Evolutionary conservation across 2,797 vertebrate species (phyloP).

Genomic region (Podarcis lilfordi): DNA sequence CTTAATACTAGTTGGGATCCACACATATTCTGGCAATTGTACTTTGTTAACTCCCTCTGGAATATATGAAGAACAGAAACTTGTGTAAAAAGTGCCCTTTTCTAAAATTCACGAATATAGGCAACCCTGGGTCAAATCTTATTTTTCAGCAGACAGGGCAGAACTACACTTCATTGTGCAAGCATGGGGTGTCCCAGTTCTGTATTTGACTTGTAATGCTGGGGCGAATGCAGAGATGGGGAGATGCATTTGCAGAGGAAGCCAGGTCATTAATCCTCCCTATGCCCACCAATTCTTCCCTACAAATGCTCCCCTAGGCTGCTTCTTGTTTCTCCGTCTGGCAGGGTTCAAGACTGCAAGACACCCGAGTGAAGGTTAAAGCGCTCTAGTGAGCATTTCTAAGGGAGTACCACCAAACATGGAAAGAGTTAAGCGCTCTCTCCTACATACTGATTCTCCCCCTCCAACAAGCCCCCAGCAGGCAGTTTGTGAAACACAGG

Average conservation of each 20-base stretch:
- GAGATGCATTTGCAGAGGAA: not conserved
- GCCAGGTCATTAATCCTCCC: too few relatives aligned
- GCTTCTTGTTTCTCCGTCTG: not conserved
- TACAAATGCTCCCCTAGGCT: too few relatives aligned
- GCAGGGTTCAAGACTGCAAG: not conserved
- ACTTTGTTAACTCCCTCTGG: too few relatives aligned
- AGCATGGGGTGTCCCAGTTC: not conserved
- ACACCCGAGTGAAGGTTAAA: not conserved
- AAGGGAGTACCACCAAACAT: not conserved
- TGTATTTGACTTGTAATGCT: not conserved
- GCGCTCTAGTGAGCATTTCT: not conserved
- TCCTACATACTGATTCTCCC: not conserved
- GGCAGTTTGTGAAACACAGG: not conserved
- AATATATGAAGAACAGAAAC: too few relatives aligned
- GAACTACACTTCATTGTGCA: not conserved
- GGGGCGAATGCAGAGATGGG: too few relatives aligned
- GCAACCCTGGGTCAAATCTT: not conserved
- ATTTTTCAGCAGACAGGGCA: not conserved
- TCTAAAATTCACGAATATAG: not conserved
- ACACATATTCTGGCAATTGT: too few relatives aligned
- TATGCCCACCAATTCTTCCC: not conserved
- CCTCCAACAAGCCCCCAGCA: not conserved
- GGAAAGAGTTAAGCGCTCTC: too few relatives aligned
- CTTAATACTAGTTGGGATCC: not conserved
- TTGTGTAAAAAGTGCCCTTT: too few relatives aligned